phyloP scores from a whole-genome alignment of 2,888 invertebrate species.

The Eupithecia pulchellata region DNA sequence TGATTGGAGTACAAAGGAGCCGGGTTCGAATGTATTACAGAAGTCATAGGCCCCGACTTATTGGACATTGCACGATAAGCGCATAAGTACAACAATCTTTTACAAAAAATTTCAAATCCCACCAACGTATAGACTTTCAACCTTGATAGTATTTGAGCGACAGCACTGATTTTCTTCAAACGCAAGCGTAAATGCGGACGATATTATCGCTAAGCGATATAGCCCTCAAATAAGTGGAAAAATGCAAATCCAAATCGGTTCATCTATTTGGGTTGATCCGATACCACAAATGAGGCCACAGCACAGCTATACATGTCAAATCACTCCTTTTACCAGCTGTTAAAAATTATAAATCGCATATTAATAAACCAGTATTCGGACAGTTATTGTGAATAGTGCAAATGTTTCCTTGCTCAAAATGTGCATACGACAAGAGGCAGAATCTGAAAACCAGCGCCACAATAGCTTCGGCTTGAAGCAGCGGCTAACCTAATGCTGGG shows the following conservation, averaged over 20 bases:
- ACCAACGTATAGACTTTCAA: background rate
- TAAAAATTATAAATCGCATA: background rate
- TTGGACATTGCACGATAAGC: slow-evolving; percentile 15
- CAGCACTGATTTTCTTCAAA: background rate
- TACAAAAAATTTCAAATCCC: background rate
- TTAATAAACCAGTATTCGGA: background rate
- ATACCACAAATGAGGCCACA: background rate
- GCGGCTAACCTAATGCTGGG: no score
- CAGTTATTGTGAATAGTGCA: background rate
- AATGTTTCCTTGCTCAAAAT: background rate
- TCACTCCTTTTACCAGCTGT: background rate
- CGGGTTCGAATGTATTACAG: slow-evolving; percentile 28
- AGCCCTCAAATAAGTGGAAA: no score
- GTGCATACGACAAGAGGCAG: background rate
- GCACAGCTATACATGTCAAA: background rate
- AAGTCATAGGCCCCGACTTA: slow-evolving; percentile 33
- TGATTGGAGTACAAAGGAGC: slow-evolving; percentile 68
- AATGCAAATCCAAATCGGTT: background rate
- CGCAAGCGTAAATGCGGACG: no score
- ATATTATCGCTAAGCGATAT: no score
- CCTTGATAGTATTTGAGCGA: background rate
- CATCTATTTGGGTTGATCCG: background rate
- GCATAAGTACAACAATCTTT: background rate
- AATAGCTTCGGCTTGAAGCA: no score
- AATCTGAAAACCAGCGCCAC: no score